phyloP scores from a whole-genome alignment of 1,140 invertebrate genomes.

The Agrypnia vestita region DNA sequence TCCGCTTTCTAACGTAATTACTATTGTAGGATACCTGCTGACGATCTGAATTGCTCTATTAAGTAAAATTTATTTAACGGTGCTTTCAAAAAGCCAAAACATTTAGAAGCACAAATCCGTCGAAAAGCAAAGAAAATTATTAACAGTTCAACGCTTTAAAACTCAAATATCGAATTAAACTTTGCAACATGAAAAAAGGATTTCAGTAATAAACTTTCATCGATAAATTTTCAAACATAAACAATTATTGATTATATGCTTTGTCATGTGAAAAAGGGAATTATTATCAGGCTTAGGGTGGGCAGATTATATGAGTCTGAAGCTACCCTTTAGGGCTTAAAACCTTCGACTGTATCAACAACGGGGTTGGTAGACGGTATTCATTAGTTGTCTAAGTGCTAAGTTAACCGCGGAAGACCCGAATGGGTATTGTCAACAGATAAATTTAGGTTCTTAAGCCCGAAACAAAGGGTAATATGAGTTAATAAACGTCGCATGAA shows the following conservation, averaged over 20 bases:
- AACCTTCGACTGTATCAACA: slow-evolving; percentile 34
- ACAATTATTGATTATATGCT: slow-evolving; percentile 10
- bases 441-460: slow-evolving; percentile 45
- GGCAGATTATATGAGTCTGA: slow-evolving; percentile 17
- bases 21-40: too few species aligned
- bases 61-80: too few species aligned
- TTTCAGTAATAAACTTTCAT: too few species aligned
- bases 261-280: slow-evolving; percentile 27
- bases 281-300: slow-evolving; percentile 4
- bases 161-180: too few species aligned
- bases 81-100: too few species aligned
- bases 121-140: too few species aligned
- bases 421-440: slow-evolving; percentile 58
- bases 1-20: too few species aligned
- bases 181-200: too few species aligned
- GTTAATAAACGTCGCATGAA: slow-evolving; percentile 33
- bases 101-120: too few species aligned
- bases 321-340: slow-evolving; percentile 28
- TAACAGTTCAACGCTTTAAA: too few species aligned
- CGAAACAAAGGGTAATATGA: slow-evolving; percentile 27
- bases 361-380: slow-evolving; percentile 40
- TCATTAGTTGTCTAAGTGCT: slow-evolving; percentile 59
- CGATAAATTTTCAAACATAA: too few species aligned
- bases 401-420: slow-evolving; percentile 54
- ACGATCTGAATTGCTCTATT: too few species aligned